phyloP scores from a whole-genome alignment of 2,888 invertebrate genomes.

The Xestoiulus laeticollis region DNA sequence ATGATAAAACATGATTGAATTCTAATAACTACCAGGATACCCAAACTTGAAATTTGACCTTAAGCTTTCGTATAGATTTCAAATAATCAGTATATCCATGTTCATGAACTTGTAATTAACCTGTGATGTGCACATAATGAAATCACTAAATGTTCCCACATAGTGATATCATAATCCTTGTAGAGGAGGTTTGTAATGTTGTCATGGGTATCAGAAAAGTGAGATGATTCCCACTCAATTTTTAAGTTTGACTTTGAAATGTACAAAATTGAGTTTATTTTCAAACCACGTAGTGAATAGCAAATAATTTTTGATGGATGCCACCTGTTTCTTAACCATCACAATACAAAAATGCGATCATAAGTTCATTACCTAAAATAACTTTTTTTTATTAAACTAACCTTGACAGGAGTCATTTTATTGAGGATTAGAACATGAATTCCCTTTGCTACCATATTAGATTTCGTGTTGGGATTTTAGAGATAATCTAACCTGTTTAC shows the following conservation, averaged over 20 bases:
- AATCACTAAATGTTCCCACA: neutral
- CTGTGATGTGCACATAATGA: neutral
- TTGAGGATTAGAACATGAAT: neutral
- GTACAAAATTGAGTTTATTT: neutral
- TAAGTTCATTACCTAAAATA: neutral
- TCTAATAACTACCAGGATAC: too few species aligned
- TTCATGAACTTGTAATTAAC: neutral
- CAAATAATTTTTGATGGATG: neutral
- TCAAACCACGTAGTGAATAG: neutral
- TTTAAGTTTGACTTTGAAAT: neutral
- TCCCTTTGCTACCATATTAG: neutral
- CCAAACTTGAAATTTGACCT: too few species aligned
- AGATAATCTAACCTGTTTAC: neutral
- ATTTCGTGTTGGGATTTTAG: neutral
- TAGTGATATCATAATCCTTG: neutral
- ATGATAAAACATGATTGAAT: too few species aligned
- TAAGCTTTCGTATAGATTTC: neutral
- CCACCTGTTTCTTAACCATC: neutral
- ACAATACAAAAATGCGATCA: neutral
- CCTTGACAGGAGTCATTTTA: neutral
- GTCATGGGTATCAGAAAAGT: neutral
- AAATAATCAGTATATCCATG: neutral
- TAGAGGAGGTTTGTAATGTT: slow-evolving; percentile 12
- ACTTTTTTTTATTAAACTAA: neutral
- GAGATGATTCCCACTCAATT: neutral